Evolutionary conservation across 92 coral and sea anemone genomes (phyloP).

Genomic region (Desmophyllum pertusum): DNA sequence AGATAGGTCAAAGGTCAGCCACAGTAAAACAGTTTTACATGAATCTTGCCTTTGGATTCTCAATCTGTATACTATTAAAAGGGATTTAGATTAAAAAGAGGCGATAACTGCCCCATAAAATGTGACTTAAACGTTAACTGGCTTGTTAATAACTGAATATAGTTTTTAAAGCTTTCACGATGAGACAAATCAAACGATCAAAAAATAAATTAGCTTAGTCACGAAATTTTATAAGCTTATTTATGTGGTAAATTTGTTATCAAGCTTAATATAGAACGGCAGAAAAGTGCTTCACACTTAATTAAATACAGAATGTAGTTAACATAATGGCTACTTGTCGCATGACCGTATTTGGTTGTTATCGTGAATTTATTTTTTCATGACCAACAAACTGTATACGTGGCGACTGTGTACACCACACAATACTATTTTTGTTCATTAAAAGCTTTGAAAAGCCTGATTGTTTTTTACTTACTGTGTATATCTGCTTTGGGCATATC

Average conservation of each 20-base stretch:
- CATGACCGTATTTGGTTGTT: not conserved
- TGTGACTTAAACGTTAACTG: not conserved
- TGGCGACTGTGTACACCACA: constrained; percentile 34
- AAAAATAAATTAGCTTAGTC: not conserved
- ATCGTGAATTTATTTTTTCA: not conserved
- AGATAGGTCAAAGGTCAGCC: too few relatives aligned
- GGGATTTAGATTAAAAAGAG: too few relatives aligned
- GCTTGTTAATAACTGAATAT: too few relatives aligned
- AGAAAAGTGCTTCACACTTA: not conserved
- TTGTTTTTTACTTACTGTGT: constrained; percentile 61
- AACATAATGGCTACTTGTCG: not conserved
- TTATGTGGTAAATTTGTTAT: not conserved
- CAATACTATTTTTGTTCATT: not conserved
- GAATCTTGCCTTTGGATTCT: too few relatives aligned
- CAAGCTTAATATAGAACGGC: not conserved
- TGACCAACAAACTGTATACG: constrained; percentile 34
- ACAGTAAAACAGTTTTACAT: too few relatives aligned
- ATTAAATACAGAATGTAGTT: not conserved
- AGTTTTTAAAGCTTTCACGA: too few relatives aligned
- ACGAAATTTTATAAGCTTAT: constrained; percentile 1
- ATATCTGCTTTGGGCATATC: constrained; percentile 85
- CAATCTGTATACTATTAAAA: too few relatives aligned
- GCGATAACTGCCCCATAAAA: not conserved
- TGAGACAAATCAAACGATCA: not conserved
- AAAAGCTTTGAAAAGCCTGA: not conserved